Percentiles rank a stretch among this genome's conserved stretches.
phyloP scores from a whole-genome alignment of 2,797 vertebrate species.

The Alauda arvensis region DNA sequence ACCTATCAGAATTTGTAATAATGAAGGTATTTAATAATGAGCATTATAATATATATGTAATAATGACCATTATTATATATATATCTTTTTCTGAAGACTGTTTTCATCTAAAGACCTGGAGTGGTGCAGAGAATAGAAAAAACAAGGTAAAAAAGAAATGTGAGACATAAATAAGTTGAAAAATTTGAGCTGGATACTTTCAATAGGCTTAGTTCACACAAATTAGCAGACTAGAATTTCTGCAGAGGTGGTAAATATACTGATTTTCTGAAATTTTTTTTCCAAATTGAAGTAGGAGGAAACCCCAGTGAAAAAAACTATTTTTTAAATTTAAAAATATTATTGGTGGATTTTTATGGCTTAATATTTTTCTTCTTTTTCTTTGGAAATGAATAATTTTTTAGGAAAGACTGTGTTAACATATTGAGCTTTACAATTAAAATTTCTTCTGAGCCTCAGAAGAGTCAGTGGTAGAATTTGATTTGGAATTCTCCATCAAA shows the following conservation, averaged over 20 bases:
- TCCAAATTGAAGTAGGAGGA: neutral
- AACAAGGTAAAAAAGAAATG: neutral
- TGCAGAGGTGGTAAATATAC: neutral
- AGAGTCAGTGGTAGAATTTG: neutral
- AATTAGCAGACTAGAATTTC: neutral
- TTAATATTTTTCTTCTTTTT: neutral
- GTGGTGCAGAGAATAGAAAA: neutral
- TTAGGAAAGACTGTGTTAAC: neutral
- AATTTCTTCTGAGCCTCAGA: neutral
- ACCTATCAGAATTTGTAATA: neutral
- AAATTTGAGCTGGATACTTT: neutral
- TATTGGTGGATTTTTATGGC: neutral
- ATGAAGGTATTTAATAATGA: neutral
- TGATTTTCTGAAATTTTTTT: neutral
- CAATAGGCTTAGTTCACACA: neutral
- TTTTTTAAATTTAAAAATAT: neutral
- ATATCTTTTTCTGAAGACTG: neutral
- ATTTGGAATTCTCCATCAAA: neutral
- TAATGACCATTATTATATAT: too few relatives aligned
- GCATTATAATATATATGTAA: too few relatives aligned
- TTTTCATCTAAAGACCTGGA: neutral
- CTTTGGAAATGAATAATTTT: neutral
- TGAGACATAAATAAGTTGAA: neutral
- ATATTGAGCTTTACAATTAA: neutral
- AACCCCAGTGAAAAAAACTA: neutral